Evolutionary conservation across 92 coral and sea anemone species (phyloP).

Genomic region (Meandrina meandrites): DNA sequence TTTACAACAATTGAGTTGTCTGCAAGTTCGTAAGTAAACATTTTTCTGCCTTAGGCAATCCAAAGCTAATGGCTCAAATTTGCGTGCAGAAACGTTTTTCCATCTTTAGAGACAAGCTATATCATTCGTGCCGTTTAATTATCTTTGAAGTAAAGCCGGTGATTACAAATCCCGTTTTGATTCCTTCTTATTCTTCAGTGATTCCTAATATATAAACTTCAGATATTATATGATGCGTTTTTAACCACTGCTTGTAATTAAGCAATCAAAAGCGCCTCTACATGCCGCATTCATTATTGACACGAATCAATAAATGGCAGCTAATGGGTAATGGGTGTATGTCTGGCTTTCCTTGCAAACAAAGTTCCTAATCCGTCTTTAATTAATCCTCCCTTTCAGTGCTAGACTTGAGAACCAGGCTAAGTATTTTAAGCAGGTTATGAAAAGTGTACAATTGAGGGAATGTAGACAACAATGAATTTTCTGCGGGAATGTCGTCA

Average conservation of each 20-base stretch:
- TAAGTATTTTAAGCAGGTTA: conserved; percentile 6
- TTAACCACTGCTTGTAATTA: background rate
- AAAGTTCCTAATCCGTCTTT: background rate
- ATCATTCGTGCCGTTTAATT: background rate
- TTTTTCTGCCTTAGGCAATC: background rate
- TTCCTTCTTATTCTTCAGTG: background rate
- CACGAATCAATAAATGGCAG: background rate
- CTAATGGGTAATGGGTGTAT: background rate
- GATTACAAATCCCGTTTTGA: background rate
- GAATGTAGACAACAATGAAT: background rate
- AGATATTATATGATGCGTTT: background rate
- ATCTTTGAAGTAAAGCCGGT: background rate
- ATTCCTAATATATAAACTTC: too few species aligned
- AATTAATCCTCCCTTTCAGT: conserved; percentile 1
- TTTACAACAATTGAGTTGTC: background rate
- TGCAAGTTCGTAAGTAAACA: background rate
- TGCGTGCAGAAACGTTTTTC: background rate
- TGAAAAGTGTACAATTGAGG: background rate
- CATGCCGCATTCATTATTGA: background rate
- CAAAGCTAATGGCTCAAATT: background rate
- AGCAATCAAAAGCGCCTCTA: background rate
- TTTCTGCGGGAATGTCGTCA: background rate
- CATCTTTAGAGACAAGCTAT: background rate
- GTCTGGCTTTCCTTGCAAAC: background rate
- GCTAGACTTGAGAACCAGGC: background rate